Evolutionary conservation across 2,113 vertebrate genomes (phyloP), one percentile per base, ranked within the genome.

Genomic region (Brachyistius frenatus): DNA sequence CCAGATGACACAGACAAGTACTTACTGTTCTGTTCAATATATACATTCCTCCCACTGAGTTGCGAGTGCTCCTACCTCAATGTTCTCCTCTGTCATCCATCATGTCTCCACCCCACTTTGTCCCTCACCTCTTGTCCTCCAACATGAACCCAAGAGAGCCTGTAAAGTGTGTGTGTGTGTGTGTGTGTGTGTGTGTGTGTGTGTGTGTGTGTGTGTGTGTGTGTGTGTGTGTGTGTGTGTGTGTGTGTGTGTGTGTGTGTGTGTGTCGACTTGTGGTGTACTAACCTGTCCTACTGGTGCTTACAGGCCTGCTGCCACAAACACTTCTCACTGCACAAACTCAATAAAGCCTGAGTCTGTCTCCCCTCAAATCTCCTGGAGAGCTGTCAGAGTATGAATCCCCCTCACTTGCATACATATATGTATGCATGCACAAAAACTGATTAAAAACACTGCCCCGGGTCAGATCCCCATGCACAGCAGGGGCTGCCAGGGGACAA

Each of bases 41-140:
- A 83, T 86, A 86, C 80, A 86, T 86, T 84, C 85, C 85, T 81
- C 68, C 80, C 71, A 56, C 82, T 71, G 77, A 85, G 68, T 63
- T 52, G 66, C 55, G 72, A 66, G 67, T 7, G 3, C 64, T 41
- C 54, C 50, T 58, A 23, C 68, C 76, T 71, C 50, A 0, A 23
- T 62, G 71, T 54, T 73, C 65, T 50, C 44, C 60, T 60, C 53
- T 37, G 57, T 66, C 85, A 86, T 91, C 88, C 89, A 90, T 91
- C 88, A 88, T 83, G 58, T 55, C 73, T 67, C 66, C 67, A 49
- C 63, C 57, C 44, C 16, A 23, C 41, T 61, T 76, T 71, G 86
- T 88, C 83, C 80, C 83, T 86, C 73, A 88, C 86, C 83, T 72
- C 56, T 74, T 63, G 76, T 84, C 78, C 83, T 89, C 78, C 35